Conservation (phyloP, 2,888 invertebrate species). For the Mesoligia furuncula region DNA sequence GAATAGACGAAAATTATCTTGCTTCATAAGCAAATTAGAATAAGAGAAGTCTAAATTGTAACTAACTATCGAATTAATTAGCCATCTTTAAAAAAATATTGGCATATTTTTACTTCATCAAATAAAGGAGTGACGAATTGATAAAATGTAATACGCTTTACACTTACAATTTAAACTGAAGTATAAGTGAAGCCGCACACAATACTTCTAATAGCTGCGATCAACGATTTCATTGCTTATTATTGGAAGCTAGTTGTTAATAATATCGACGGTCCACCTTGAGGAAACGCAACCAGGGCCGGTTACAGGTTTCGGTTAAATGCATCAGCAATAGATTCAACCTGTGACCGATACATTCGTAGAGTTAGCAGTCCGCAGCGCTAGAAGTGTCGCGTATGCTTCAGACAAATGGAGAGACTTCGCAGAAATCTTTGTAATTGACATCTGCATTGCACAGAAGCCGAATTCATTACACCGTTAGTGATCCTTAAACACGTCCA, state of each 20-base stretch:
- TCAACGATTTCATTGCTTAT: background rate
- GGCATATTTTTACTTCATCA: constrained; percentile 49
- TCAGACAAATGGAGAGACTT: constrained; percentile 31
- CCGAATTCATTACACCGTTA: background rate
- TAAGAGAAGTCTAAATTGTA: constrained; percentile 33
- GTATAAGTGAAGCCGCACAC: constrained; percentile 16
- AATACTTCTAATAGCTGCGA: constrained; percentile 22
- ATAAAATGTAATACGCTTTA: constrained; percentile 38
- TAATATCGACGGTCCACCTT: background rate
- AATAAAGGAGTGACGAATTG: constrained; percentile 47
- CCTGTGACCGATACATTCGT: background rate
- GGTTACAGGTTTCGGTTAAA: background rate
- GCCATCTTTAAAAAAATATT: constrained; percentile 65
- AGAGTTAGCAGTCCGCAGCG: constrained; percentile 1
- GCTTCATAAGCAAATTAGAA: constrained; percentile 62
- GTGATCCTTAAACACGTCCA: background rate
- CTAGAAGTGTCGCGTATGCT: constrained; percentile 25
- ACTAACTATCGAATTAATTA: constrained; percentile 42
- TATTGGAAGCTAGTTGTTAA: background rate
- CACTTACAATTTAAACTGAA: constrained; percentile 46
- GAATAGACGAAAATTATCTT: constrained; percentile 27
- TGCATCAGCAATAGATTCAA: background rate
- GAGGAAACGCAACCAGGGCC: background rate
- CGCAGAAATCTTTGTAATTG: background rate
- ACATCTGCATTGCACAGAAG: background rate